Evolutionary conservation across 2,888 invertebrate species (phyloP).

Genomic region (Xanthorhoe designata): DNA sequence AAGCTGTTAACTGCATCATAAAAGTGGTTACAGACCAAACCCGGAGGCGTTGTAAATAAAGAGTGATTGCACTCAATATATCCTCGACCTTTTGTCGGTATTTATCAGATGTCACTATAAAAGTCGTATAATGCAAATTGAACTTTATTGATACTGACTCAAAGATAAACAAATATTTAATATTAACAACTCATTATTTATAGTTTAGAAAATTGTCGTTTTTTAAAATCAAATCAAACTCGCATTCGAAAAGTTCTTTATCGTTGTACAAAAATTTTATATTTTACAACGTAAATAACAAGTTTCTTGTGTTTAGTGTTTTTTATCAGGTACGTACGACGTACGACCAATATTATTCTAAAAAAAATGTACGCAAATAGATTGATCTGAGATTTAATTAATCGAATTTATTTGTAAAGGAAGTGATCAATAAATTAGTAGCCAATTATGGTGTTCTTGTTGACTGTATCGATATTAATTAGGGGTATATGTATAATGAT

Average conservation of each 20-base stretch:
- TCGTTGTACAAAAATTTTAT: too few relatives aligned
- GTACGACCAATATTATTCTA: too few relatives aligned
- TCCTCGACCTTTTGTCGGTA: constrained; percentile 42
- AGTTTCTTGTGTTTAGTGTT: too few relatives aligned
- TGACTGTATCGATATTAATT: neutral
- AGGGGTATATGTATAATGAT: neutral
- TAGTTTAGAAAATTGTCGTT: neutral
- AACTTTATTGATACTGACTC: neutral
- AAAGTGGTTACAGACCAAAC: constrained; percentile 53
- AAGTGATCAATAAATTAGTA: constrained; percentile 20
- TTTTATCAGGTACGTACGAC: too few relatives aligned
- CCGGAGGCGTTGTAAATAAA: constrained; percentile 62
- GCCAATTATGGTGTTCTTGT: constrained; percentile 5
- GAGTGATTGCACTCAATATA: constrained; percentile 68
- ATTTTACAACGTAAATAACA: too few relatives aligned
- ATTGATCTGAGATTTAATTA: constrained; percentile 12
- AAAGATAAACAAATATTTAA: neutral
- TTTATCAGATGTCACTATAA: neutral
- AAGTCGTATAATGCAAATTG: constrained; percentile 2
- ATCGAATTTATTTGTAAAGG: constrained; percentile 12
- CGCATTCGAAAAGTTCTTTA: too few relatives aligned
- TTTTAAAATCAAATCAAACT: too few relatives aligned
- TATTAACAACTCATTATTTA: neutral
- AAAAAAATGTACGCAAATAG: constrained; percentile 10
- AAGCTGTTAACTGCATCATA: constrained; percentile 55